A percentile compares a stretch with the other conserved stretches of the same genome.
These are phyloP conservation scores for Pteropus alecto DNA, from an alignment of 2,113 vertebrate species.

Conservation along the genomic window DNA sequence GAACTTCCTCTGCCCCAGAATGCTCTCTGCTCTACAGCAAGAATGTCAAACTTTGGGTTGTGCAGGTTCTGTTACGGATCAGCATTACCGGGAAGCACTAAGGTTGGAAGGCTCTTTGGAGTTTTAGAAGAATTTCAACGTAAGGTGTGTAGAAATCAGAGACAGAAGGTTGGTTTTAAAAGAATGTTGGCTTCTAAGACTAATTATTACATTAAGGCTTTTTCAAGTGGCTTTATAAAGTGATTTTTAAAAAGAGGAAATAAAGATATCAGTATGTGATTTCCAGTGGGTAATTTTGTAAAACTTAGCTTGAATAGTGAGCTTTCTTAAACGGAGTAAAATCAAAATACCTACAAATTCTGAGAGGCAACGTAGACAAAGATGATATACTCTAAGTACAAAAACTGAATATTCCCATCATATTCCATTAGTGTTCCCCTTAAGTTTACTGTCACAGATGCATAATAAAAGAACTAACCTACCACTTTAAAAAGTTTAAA, in stretches of 20 bases:
- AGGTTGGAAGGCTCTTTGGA: neutral
- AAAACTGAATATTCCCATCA: neutral
- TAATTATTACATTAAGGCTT: neutral
- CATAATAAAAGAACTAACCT: neutral
- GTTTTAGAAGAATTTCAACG: neutral
- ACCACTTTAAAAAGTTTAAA: neutral
- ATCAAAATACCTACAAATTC: neutral
- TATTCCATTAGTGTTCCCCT: neutral
- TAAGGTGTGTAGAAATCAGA: neutral
- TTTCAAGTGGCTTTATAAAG: neutral
- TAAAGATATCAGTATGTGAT: neutral
- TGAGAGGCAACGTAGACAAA: neutral
- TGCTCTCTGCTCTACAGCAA: neutral
- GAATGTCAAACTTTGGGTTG: slow-evolving; percentile 10
- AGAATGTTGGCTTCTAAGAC: neutral
- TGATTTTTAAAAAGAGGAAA: neutral
- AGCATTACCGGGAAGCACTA: neutral
- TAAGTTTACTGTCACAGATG: neutral
- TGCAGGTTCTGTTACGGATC: neutral
- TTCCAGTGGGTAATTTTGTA: neutral
- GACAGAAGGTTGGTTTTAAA: neutral
- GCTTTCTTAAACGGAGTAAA: slow-evolving; percentile 22
- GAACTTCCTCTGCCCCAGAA: neutral
- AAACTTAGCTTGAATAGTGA: neutral
- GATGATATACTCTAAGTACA: neutral